Percentiles rank a stretch among this genome's conserved stretches.
Conservation (phyloP, 2,888 invertebrate genomes). For the Sicus ferrugineus region DNA sequence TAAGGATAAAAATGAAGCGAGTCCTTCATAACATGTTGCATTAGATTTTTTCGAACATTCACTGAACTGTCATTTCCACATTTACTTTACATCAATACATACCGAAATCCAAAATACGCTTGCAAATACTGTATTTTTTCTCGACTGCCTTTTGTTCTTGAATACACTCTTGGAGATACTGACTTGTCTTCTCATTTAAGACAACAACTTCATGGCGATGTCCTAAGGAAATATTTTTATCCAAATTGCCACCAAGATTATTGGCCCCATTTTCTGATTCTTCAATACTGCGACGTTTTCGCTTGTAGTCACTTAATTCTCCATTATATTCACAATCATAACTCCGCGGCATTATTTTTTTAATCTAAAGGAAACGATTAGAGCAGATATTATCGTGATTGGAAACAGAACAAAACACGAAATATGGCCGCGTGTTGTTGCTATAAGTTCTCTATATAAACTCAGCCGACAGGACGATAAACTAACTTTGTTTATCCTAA, state of each 20-base stretch:
- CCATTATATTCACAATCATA: slow-evolving; percentile 62
- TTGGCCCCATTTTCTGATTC: slow-evolving; percentile 45
- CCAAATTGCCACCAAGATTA: slow-evolving; percentile 40
- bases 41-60: too few relatives aligned
- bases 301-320: slow-evolving; percentile 59
- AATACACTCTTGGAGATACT: slow-evolving; percentile 77
- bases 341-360: slow-evolving; percentile 59
- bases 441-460: too few relatives aligned
- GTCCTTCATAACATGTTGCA: too few relatives aligned
- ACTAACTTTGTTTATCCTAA: too few relatives aligned
- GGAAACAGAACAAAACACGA: too few relatives aligned
- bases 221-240: background rate
- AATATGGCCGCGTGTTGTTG: too few relatives aligned
- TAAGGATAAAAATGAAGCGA: too few relatives aligned
- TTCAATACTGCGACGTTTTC: slow-evolving; percentile 60
- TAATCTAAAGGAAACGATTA: too few relatives aligned
- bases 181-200: slow-evolving; percentile 75
- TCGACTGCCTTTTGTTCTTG: slow-evolving; percentile 75
- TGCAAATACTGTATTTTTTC: slow-evolving; percentile 73
- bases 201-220: slow-evolving; percentile 53
- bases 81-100: too few relatives aligned
- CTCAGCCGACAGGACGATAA: too few relatives aligned
- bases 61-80: too few relatives aligned
- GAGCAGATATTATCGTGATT: too few relatives aligned
- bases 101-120: slow-evolving; percentile 79